Conservation (phyloP, 2,113 vertebrate species). For the Pomatorhinus ruficollis region DNA sequence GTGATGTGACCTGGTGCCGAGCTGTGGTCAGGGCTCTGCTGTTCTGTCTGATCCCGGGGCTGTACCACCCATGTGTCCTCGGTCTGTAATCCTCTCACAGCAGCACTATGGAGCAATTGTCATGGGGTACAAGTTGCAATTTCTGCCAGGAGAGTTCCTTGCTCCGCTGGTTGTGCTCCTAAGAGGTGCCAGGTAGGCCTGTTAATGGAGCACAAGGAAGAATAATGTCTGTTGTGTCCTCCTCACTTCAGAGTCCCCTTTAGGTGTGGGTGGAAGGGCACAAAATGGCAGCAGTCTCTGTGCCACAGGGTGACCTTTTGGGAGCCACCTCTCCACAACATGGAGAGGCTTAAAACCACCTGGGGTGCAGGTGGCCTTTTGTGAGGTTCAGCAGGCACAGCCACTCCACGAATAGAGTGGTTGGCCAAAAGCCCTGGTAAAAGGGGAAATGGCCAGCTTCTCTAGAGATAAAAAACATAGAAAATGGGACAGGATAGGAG, state of each 20-base stretch:
- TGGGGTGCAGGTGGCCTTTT: not conserved
- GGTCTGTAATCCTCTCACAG: not conserved
- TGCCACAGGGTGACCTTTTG: not conserved
- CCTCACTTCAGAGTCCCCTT: not conserved
- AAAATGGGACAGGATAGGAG: not conserved
- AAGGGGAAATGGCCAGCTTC: not conserved
- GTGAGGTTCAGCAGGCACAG: not conserved
- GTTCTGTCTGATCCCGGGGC: not conserved
- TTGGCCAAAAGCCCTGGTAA: not conserved
- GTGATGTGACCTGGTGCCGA: not conserved
- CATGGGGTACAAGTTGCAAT: rapidly evolving
- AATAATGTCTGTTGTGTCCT: not conserved
- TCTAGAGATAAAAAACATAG: not conserved
- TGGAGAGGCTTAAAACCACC: not conserved
- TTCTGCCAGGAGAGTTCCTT: not conserved
- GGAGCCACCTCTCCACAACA: not conserved
- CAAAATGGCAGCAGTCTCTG: not conserved
- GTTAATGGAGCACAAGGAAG: not conserved
- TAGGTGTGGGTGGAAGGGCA: not conserved
- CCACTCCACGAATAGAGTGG: not conserved
- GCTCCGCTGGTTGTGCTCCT: not conserved
- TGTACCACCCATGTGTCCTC: not conserved
- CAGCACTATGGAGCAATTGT: not conserved
- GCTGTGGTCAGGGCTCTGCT: not conserved
- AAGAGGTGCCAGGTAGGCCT: not conserved